Percentiles rank a stretch among this genome's conserved stretches.
Evolutionary conservation across 2,888 invertebrate species (phyloP).

Genomic region (Nasonia oneida): DNA sequence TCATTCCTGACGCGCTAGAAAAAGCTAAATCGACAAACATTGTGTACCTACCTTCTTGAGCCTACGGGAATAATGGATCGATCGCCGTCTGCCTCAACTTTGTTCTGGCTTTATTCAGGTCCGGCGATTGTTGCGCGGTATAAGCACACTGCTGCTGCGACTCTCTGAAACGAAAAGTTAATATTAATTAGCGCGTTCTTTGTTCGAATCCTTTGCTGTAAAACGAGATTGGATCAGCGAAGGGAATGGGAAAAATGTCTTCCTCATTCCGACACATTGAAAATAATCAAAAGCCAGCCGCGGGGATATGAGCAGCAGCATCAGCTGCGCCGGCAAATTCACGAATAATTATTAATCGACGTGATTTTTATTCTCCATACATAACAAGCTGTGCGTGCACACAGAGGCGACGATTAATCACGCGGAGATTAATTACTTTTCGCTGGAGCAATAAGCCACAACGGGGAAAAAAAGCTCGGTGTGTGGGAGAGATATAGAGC

Average conservation of each 20-base stretch:
- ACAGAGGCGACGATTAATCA: constrained; percentile 41
- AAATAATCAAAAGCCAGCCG: background rate
- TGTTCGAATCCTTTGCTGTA: background rate
- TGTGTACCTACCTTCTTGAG: constrained; percentile 39
- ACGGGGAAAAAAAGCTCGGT: background rate
- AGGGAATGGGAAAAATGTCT: background rate
- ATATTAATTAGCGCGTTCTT: constrained; percentile 45
- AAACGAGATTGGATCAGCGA: background rate
- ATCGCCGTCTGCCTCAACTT: constrained; percentile 37
- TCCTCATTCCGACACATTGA: background rate
- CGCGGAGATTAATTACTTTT: constrained; percentile 52
- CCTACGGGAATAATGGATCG: constrained; percentile 43
- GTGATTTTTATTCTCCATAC: constrained; percentile 21
- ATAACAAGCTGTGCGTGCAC: constrained; percentile 34
- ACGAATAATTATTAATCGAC: constrained; percentile 19
- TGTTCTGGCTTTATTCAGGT: constrained; percentile 45
- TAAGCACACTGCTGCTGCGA: background rate
- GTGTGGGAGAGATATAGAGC: background rate
- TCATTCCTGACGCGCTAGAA: background rate
- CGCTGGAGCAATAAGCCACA: background rate
- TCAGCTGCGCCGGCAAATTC: background rate
- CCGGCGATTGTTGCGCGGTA: constrained; percentile 37
- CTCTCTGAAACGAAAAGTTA: constrained; percentile 50
- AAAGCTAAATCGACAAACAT: constrained; percentile 20
- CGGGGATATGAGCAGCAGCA: too few relatives aligned